Evolutionary conservation across 2,113 vertebrate genomes (phyloP).

Genomic region (Polyodon spathula): DNA sequence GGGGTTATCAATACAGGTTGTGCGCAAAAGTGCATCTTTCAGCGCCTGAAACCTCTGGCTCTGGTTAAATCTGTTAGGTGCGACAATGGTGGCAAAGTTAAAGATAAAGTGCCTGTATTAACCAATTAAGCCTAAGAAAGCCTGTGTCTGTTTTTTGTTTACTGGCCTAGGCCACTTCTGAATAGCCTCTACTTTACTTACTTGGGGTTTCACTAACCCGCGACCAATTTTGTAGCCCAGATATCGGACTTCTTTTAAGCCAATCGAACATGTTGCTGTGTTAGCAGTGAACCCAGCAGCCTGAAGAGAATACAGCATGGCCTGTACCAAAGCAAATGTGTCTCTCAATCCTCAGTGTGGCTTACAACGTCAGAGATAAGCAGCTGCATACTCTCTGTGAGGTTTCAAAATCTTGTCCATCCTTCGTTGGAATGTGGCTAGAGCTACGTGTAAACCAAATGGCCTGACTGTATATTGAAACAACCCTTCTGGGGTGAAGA

Average conservation of each 20-base stretch:
- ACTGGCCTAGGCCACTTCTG: neutral
- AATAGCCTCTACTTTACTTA: neutral
- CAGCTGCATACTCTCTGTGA: neutral
- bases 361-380: neutral
- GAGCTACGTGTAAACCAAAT: neutral
- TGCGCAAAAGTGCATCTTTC: no score
- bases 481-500: neutral
- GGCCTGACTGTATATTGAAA: neutral
- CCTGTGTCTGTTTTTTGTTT: neutral
- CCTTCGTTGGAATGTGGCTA: neutral
- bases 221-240: neutral
- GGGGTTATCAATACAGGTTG: no score
- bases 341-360: neutral
- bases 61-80: no score
- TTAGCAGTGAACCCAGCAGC: neutral
- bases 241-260: neutral
- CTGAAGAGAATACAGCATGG: neutral
- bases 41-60: no score
- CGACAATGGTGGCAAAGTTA: no score
- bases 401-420: neutral
- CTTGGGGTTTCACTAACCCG: neutral
- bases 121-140: neutral
- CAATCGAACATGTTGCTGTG: neutral
- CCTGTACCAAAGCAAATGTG: neutral
- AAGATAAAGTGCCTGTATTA: neutral